Conservation (phyloP, 2,888 invertebrate species). For the Drymonia ruficornis region DNA sequence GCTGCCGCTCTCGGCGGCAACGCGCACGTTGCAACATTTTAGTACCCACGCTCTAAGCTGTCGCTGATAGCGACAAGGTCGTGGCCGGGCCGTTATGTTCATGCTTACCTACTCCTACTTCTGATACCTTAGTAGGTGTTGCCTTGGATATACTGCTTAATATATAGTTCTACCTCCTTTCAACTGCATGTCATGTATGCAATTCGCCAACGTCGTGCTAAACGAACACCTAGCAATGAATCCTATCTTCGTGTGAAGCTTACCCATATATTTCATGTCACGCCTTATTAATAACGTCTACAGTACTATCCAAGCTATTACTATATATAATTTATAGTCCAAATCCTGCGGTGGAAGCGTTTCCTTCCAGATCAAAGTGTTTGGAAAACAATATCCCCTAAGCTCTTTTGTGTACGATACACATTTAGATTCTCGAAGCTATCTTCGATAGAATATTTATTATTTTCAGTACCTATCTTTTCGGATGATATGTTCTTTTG, state of each 20-base stretch:
- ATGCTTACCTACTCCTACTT: too few species aligned
- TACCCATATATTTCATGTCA: conserved; percentile 61
- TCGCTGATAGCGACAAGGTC: too few species aligned
- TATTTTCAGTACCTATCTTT: conserved; percentile 23
- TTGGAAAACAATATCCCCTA: conserved; percentile 36
- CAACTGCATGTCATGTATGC: conserved; percentile 44
- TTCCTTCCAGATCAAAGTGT: conserved; percentile 32
- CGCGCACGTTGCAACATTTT: too few species aligned
- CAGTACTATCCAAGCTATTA: conserved; percentile 52
- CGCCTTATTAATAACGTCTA: conserved; percentile 65
- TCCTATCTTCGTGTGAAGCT: conserved; percentile 45
- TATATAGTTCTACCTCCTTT: conserved; percentile 9
- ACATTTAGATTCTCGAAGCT: conserved; percentile 34
- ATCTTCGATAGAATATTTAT: conserved; percentile 28
- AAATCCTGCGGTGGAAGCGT: conserved; percentile 37
- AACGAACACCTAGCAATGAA: conserved; percentile 45
- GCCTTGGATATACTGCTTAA: too few species aligned
- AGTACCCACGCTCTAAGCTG: too few species aligned
- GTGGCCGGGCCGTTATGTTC: too few species aligned
- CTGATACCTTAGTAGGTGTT: too few species aligned
- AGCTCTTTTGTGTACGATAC: conserved; percentile 29
- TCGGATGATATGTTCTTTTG: conserved; percentile 7
- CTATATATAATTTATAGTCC: conserved; percentile 54
- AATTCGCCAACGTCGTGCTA: conserved; percentile 54
- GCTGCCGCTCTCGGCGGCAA: too few species aligned